Evolutionary conservation across 2,113 vertebrate genomes (phyloP).

Genomic region (Rhinopomastus cyanomelas): DNA sequence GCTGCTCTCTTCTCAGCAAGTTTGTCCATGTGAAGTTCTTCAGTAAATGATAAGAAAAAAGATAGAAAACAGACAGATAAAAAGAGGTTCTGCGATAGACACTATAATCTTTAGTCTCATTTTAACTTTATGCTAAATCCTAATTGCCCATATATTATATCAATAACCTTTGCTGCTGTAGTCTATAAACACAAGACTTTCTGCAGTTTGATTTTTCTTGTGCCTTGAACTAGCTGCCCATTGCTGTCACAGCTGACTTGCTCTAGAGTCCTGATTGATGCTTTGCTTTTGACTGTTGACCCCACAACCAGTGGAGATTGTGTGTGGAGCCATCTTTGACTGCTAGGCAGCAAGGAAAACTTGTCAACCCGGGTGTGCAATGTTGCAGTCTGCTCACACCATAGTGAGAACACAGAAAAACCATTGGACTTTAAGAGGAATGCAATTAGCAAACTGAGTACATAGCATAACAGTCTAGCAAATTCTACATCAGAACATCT

Average conservation of each 20-base stretch:
- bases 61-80: not conserved
- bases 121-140: not conserved
- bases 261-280: fast-evolving
- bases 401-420: fast-evolving
- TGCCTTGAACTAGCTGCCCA: not conserved
- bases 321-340: fast-evolving
- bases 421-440: not conserved
- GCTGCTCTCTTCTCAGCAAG: too few relatives aligned
- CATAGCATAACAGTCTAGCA: not conserved
- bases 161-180: not conserved
- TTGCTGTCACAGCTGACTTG: not conserved
- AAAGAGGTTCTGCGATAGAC: not conserved
- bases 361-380: fast-evolving
- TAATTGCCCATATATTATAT: not conserved
- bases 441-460: not conserved
- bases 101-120: not conserved
- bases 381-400: not conserved
- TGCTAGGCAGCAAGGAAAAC: not conserved
- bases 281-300: not conserved
- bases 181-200: not conserved
- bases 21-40: not conserved
- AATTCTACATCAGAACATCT: not conserved
- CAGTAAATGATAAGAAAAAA: not conserved
- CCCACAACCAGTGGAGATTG: not conserved
- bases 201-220: not conserved